These are phyloP conservation scores for Brachyhypopomus occidentalis DNA, from an alignment of 2,113 vertebrate species.

Conservation along the genomic window DNA sequence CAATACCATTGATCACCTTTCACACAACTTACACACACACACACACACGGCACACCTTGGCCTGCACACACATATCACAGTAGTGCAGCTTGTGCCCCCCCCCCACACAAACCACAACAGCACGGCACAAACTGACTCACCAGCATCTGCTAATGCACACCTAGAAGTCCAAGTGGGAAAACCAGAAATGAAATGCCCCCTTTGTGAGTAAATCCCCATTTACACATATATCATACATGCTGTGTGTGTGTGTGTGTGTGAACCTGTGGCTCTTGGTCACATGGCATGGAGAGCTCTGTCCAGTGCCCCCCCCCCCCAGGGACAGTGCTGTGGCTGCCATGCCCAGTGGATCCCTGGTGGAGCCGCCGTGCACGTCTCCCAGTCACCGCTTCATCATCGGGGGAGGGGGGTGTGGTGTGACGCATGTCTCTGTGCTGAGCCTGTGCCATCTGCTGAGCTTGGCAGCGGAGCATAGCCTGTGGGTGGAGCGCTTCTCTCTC, in stretches of 20 bases:
- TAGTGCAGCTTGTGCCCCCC: background rate
- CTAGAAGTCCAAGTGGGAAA: slow-evolving; percentile 4
- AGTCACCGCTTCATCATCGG: slow-evolving; percentile 45
- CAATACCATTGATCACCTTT: background rate
- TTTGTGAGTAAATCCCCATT: slow-evolving; percentile 27
- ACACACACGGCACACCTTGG: background rate
- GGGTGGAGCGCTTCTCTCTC: slow-evolving; percentile 20
- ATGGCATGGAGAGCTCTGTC: background rate
- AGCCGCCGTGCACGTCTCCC: slow-evolving; percentile 20
- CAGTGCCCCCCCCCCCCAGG: background rate
- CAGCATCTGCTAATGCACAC: slow-evolving; percentile 5
- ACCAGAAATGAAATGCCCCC: slow-evolving; percentile 8
- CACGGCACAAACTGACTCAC: slow-evolving; percentile 17
- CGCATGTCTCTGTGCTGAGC: slow-evolving; percentile 33
- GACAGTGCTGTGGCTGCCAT: background rate
- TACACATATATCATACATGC: slow-evolving; percentile 24
- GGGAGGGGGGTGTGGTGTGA: slow-evolving; percentile 32
- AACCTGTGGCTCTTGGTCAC: background rate
- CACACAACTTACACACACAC: background rate
- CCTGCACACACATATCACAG: background rate
- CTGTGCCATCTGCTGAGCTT: slow-evolving; percentile 52
- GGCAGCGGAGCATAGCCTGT: slow-evolving; percentile 36
- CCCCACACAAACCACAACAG: slow-evolving; percentile 1
- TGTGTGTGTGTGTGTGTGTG: background rate
- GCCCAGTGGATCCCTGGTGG: slow-evolving; percentile 35